These are phyloP conservation scores for Centruroides sculpturatus DNA, from an alignment of 1,140 invertebrate species.

Conservation along the genomic window DNA sequence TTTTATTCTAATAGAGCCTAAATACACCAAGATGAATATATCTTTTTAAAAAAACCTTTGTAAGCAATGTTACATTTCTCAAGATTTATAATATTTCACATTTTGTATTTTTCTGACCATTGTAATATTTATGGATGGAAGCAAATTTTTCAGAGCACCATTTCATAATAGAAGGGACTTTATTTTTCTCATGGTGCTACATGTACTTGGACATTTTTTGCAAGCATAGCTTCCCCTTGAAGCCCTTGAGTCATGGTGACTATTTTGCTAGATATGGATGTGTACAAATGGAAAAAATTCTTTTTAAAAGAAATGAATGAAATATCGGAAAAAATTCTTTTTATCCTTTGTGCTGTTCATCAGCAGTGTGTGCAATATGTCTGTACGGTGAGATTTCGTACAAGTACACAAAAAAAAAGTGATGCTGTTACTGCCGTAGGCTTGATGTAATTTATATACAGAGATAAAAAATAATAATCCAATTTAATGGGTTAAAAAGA, in stretches of 20 bases:
- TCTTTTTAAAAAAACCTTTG: slow-evolving; percentile 1
- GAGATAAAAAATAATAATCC: too few species aligned
- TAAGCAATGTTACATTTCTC: slow-evolving; percentile 2
- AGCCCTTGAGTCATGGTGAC: not conserved
- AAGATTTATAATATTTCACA: slow-evolving; percentile 1
- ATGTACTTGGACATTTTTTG: not conserved
- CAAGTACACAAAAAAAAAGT: too few species aligned
- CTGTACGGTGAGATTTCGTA: not conserved
- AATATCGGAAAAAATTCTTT: not conserved
- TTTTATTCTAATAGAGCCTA: not conserved
- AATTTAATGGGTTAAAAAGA: too few species aligned
- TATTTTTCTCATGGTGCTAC: not conserved
- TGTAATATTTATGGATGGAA: not conserved
- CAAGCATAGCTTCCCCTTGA: not conserved
- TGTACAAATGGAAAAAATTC: not conserved
- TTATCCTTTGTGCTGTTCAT: not conserved
- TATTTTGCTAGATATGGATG: not conserved
- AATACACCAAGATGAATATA: not conserved
- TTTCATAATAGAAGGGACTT: not conserved
- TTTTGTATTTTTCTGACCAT: slow-evolving; percentile 2
- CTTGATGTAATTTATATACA: too few species aligned
- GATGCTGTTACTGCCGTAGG: too few species aligned
- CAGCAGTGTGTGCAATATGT: not conserved
- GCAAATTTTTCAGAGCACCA: not conserved
- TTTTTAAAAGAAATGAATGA: not conserved